phyloP scores from a whole-genome alignment of 2,888 invertebrate species.

The Nymphalis polychloros region DNA sequence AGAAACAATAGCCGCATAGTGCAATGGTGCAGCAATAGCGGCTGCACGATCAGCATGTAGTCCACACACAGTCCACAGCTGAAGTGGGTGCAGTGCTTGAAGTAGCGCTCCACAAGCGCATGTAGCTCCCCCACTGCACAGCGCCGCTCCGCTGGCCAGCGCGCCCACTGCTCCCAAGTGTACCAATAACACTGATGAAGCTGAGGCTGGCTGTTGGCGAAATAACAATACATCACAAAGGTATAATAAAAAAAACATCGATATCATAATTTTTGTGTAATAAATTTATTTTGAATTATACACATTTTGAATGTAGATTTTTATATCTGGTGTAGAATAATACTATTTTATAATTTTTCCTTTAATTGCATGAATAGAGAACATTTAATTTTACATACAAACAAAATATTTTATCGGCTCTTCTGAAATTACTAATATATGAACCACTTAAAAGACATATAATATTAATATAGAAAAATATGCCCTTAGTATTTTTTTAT shows the following conservation, averaged over 20 bases:
- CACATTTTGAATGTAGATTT: too few relatives aligned
- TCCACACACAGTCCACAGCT: slow-evolving; percentile 91
- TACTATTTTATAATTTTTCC: too few relatives aligned
- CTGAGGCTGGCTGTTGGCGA: slow-evolving; percentile 81
- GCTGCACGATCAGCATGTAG: slow-evolving; percentile 90
- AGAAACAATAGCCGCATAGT: slow-evolving; percentile 89
- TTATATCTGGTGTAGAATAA: too few relatives aligned
- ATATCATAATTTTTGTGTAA: too few relatives aligned
- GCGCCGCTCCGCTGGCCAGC: slow-evolving; percentile 85
- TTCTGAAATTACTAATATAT: too few relatives aligned
- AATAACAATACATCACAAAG: slow-evolving; percentile 14
- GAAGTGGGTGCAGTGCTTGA: slow-evolving; percentile 86
- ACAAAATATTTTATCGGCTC: too few relatives aligned
- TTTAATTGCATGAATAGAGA: too few relatives aligned
- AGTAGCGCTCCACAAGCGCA: slow-evolving; percentile 86
- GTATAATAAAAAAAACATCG: slow-evolving; percentile 11
- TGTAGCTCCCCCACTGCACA: slow-evolving; percentile 84
- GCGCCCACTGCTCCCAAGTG: slow-evolving; percentile 88
- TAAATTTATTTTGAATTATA: too few relatives aligned
- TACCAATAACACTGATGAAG: slow-evolving; percentile 86
- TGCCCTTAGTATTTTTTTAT: neutral
- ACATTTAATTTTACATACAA: too few relatives aligned
- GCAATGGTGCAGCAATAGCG: slow-evolving; percentile 89
- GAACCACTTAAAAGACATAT: too few relatives aligned
- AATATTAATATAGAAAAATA: too few relatives aligned